Evolutionary conservation across 2,113 vertebrate genomes (phyloP).

Genomic region (Synodontis membranacea): DNA sequence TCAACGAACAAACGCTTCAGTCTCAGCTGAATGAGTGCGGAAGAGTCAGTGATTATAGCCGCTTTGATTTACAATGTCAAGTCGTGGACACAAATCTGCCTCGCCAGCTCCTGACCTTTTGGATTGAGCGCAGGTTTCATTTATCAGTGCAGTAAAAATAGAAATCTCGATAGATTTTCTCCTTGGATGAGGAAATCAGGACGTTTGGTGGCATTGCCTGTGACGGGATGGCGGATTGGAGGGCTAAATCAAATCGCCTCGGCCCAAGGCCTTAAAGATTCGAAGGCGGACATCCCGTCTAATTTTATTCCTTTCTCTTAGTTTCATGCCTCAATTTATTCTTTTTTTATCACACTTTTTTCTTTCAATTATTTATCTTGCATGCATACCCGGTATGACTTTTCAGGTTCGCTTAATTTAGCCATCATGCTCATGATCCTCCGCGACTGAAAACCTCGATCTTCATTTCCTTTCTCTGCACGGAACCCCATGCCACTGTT

Average conservation of each 20-base stretch:
- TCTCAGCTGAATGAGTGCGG: not conserved
- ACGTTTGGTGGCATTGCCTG: conserved; percentile 36
- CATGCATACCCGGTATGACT: not conserved
- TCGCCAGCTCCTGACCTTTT: conserved; percentile 52
- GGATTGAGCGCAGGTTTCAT: conserved; percentile 57
- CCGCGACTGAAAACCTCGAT: not conserved
- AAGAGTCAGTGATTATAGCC: conserved; percentile 46
- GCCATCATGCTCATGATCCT: not conserved
- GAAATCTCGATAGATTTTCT: conserved; percentile 55
- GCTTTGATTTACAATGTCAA: conserved; percentile 55
- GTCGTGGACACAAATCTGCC: conserved; percentile 47
- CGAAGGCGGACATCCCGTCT: conserved; percentile 33
- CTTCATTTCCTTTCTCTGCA: not conserved
- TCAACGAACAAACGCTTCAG: not conserved
- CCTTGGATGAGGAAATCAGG: conserved; percentile 55
- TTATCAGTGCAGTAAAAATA: conserved; percentile 63
- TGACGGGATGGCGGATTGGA: conserved; percentile 5
- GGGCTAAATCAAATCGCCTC: conserved; percentile 56
- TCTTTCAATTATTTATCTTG: not conserved
- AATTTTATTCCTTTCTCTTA: conserved; percentile 46
- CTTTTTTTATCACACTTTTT: conserved; percentile 40
- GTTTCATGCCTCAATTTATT: conserved; percentile 50
- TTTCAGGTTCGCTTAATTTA: not conserved
- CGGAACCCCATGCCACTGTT: conserved; percentile 25
- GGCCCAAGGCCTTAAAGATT: conserved; percentile 46